Base-by-base conservation (phyloP, 2,888 invertebrate genomes). In the Standfussiana lucernea region DNA sequence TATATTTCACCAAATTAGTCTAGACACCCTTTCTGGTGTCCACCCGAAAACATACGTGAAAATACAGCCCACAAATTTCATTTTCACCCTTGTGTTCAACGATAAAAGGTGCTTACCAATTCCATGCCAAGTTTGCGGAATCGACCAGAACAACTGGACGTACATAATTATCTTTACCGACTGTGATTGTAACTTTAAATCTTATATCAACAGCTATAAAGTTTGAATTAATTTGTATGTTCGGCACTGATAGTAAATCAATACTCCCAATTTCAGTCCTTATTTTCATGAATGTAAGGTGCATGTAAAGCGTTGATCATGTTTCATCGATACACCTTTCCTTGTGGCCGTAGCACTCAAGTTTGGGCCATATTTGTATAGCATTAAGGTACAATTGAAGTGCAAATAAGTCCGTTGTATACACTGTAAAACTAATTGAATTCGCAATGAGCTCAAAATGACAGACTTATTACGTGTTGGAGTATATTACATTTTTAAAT, bases 351-450 rank as follows among this genome's bases (percentile, higher is more conserved):
- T 2, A 1, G n/a, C 59, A 75, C 40, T 70, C 24, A n/a, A 77
- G 42, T 68, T 42, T 81, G 37, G 42, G 61, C 74, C 45, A 53
- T 86, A 77, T 56, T 62, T 21, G 11, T 37, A 21, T 32, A 1
- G 0, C 0, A 0, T 53, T 75, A 83, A 69, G 45, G 37, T 59
- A 37, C 15, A 65, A 32, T 18, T 71, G n/a, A 35, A 45, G 40
- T 50, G 59, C 28, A 74, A 65, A 73, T 77, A 53, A 5, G 15
- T 72, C 64, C 53, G 71, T 56, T 42, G 47, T 42, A 61, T 85
- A 71, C 61, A 64, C 72, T 82, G 89, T 91, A 89, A 89, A 89
- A 90, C 88, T 90, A 91, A 91, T 92, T 90, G 92, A 92, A 92
- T 92, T 68, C 70, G 77, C 86, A 91, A 92, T 92, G 89, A 89